Evolutionary conservation across 2,113 vertebrate species (phyloP), one percentile per base, ranked within the genome.

Genomic region (Gavialis gangeticus): DNA sequence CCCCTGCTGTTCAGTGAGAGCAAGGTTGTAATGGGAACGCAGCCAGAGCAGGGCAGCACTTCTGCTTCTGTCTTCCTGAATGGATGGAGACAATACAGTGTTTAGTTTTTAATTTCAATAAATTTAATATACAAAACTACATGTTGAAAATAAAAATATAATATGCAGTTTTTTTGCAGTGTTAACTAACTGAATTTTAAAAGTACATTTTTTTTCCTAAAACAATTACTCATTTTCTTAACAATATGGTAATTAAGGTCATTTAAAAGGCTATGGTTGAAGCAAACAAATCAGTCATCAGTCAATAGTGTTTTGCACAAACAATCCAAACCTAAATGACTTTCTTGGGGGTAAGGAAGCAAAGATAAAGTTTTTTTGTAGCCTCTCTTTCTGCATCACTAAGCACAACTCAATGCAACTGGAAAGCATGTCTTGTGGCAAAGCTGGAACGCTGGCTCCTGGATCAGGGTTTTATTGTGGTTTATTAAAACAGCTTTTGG

Each of bases 131-230:
- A 98, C 95, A 97, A 97, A 98, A 98, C 96, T 97, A 97, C 94
- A 98, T 98, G 97, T 97, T 95, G 95, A 98, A 98, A 97, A 97
- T 97, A 98, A 97, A 97, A 96, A 97, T 96, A 97, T 96, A 97
- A 98, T 91, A 97, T 93, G 95, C 94, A 89, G 94, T 93, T 94
- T 95, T 95, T 94, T 89, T 97, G 97, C 96, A 97, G 97, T 97
- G 97, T 97, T 97, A 97, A 97, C 97, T 97, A 97, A 97, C 97
- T 97, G 97, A 97, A 97, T 97, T 97, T 97, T 97, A 97, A 97
- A 97, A 97, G 97, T 97, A 97, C 97, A 97, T 10, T 96, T 93
- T 96, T 95, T 92, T 94, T 75, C 95, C 95, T 96, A 92, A 97
- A 97, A 97, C 96, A 97, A 96, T 89, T 97, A 97, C 96, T 97